A percentile compares a stretch with the other conserved stretches of the same genome.
Evolutionary conservation across 1,140 invertebrate genomes (phyloP).

Genomic region (Drosophila busckii): DNA sequence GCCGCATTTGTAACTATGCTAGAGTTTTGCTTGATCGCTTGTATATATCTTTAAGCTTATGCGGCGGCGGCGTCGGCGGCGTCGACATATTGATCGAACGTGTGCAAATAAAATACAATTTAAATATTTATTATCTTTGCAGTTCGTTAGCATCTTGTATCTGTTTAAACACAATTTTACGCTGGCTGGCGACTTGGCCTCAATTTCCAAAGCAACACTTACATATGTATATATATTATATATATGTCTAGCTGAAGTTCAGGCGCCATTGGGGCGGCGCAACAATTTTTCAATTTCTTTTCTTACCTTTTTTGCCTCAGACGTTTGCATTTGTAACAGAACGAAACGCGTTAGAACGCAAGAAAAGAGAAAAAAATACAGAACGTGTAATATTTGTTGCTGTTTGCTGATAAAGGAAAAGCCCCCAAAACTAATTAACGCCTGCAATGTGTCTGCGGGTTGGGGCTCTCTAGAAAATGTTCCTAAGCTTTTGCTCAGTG

Average conservation of each 20-base stretch:
- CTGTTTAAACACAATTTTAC: slow-evolving; percentile 55
- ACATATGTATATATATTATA: neutral
- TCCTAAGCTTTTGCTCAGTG: slow-evolving; percentile 6
- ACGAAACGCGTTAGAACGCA: slow-evolving; percentile 69
- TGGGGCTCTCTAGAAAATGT: slow-evolving; percentile 8
- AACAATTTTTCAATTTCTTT: neutral
- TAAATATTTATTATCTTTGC: slow-evolving; percentile 78
- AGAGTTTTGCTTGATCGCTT: slow-evolving; percentile 8
- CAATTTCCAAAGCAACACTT: slow-evolving; percentile 34
- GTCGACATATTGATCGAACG: slow-evolving; percentile 74
- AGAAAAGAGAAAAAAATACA: slow-evolving; percentile 7
- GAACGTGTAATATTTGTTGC: slow-evolving; percentile 19
- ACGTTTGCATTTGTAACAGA: slow-evolving; percentile 68
- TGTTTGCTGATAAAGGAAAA: slow-evolving; percentile 70
- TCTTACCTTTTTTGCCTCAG: neutral
- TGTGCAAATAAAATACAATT: slow-evolving; percentile 78
- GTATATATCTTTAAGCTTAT: slow-evolving; percentile 40
- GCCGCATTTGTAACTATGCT: slow-evolving; percentile 51
- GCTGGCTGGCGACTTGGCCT: slow-evolving; percentile 34
- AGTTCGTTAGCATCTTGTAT: slow-evolving; percentile 78
- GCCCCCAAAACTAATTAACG: slow-evolving; percentile 75
- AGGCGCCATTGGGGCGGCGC: slow-evolving; percentile 39
- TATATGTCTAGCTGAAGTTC: neutral
- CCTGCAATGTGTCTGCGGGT: slow-evolving; percentile 50
- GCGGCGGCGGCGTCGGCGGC: slow-evolving; percentile 3